phyloP scores from a whole-genome alignment of 2,888 invertebrate genomes.

The Trachelus stipa region DNA sequence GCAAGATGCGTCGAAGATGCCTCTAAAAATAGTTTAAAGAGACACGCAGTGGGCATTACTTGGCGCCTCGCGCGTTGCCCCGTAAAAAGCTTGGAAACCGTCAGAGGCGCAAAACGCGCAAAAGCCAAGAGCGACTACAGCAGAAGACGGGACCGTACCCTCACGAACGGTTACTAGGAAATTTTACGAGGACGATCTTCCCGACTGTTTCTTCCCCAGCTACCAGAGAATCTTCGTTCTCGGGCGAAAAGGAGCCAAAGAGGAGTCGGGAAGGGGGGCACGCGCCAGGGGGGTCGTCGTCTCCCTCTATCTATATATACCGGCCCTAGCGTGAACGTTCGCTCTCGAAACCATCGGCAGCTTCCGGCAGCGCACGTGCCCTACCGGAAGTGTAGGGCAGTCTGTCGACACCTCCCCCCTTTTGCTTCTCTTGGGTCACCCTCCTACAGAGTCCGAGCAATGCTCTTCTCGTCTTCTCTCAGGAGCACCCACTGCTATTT shows the following conservation, averaged over 20 bases:
- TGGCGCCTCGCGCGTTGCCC: too few species aligned
- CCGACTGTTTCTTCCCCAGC: too few species aligned
- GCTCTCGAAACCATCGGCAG: constrained; percentile 20
- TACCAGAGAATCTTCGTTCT: too few species aligned
- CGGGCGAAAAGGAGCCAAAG: background rate
- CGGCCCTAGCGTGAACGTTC: background rate
- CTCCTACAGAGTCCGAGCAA: constrained; percentile 17
- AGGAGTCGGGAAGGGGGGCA: constrained; percentile 16
- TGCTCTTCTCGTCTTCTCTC: constrained; percentile 32
- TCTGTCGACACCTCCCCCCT: constrained; percentile 11
- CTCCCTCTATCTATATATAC: constrained; percentile 8
- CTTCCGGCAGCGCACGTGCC: constrained; percentile 54
- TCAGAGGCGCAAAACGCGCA: too few species aligned
- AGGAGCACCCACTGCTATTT: constrained; percentile 37
- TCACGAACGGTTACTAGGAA: too few species aligned
- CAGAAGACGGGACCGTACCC: too few species aligned
- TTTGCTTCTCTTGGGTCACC: constrained; percentile 18
- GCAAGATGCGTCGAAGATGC: constrained; percentile 35
- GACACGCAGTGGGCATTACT: too few species aligned
- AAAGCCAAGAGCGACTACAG: too few species aligned
- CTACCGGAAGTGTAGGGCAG: constrained; percentile 49
- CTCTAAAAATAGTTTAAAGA: constrained; percentile 32
- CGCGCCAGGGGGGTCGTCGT: constrained; percentile 34
- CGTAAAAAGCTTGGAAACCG: too few species aligned
- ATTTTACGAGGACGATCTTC: too few species aligned